A percentile compares a stretch with the other conserved stretches of the same genome.
Evolutionary conservation across 1,140 invertebrate species (phyloP).

Genomic region (Psilanteris sp.): DNA sequence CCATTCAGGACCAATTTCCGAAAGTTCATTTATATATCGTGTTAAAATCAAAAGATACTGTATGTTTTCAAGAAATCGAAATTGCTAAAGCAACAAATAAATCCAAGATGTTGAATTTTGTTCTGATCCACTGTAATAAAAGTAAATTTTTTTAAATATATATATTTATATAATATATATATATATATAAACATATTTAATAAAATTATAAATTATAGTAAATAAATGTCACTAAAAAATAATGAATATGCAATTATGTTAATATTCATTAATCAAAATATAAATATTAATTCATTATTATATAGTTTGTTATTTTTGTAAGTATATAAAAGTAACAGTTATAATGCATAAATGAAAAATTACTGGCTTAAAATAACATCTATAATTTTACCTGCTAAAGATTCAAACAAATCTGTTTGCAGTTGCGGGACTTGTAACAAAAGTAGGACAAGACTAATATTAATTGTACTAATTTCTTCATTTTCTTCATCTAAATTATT

Average conservation of each 20-base stretch:
- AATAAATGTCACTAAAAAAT: too few relatives aligned
- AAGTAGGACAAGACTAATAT: slow-evolving; percentile 70
- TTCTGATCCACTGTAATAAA: slow-evolving; percentile 59
- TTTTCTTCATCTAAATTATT: slow-evolving; percentile 66
- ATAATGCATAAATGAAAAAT: too few relatives aligned
- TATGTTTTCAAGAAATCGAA: slow-evolving; percentile 74
- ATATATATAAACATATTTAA: too few relatives aligned
- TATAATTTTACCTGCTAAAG: slow-evolving; percentile 69
- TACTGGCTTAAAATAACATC: slow-evolving; percentile 71
- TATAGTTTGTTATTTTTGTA: too few relatives aligned
- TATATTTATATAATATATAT: too few relatives aligned
- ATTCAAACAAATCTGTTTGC: slow-evolving; percentile 69
- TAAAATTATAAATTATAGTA: too few relatives aligned
- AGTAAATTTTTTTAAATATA: too few relatives aligned
- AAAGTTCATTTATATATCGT: slow-evolving; percentile 67
- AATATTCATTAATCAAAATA: too few relatives aligned
- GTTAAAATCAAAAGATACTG: slow-evolving; percentile 66
- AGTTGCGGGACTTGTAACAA: slow-evolving; percentile 71
- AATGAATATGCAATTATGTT: too few relatives aligned
- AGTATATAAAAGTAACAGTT: too few relatives aligned
- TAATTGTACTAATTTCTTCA: slow-evolving; percentile 43
- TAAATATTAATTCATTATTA: too few relatives aligned
- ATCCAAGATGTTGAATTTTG: slow-evolving; percentile 64
- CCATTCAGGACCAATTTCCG: slow-evolving; percentile 73
- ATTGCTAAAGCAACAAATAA: slow-evolving; percentile 69